A percentile compares a stretch with the other conserved stretches of the same genome.
Evolutionary conservation across 2,888 invertebrate species (phyloP).

Genomic region (Antitype chi): DNA sequence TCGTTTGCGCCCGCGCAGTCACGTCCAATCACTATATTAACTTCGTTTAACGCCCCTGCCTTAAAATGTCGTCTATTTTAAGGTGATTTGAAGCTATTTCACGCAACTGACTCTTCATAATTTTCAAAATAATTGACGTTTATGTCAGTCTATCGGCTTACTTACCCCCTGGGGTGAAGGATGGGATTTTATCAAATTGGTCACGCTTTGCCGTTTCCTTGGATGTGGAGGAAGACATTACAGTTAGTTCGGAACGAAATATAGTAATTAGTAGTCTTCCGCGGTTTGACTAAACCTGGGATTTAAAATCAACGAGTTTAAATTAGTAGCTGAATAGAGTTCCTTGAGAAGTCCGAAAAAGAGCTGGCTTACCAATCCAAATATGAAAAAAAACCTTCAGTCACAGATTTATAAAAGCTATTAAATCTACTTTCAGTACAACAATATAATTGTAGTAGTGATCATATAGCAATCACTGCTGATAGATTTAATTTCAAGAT

Average conservation of each 20-base stretch:
- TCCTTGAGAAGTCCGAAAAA: neutral
- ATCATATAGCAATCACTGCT: neutral
- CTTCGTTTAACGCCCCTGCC: constrained; percentile 66
- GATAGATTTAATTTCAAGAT: neutral
- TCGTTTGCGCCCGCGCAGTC: constrained; percentile 69
- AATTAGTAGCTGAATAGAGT: neutral
- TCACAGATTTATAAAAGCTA: neutral
- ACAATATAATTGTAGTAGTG: neutral
- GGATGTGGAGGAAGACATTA: constrained; percentile 55
- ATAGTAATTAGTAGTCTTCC: constrained; percentile 27
- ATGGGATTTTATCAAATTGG: constrained; percentile 42
- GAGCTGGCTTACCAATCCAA: neutral
- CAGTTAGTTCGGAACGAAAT: constrained; percentile 40
- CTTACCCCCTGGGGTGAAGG: constrained; percentile 45
- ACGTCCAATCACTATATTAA: constrained; percentile 73
- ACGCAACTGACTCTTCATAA: constrained; percentile 71
- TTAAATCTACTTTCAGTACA: neutral
- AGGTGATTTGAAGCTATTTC: constrained; percentile 57
- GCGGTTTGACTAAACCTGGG: constrained; percentile 20
- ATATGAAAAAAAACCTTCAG: too few species aligned
- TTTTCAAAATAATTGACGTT: constrained; percentile 76
- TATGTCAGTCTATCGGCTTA: constrained; percentile 55
- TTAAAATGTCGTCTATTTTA: constrained; percentile 63
- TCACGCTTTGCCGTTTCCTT: constrained; percentile 48
- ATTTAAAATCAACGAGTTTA: constrained; percentile 16